phyloP scores from a whole-genome alignment of 1,140 invertebrate genomes.

The Aphidius ervi region DNA sequence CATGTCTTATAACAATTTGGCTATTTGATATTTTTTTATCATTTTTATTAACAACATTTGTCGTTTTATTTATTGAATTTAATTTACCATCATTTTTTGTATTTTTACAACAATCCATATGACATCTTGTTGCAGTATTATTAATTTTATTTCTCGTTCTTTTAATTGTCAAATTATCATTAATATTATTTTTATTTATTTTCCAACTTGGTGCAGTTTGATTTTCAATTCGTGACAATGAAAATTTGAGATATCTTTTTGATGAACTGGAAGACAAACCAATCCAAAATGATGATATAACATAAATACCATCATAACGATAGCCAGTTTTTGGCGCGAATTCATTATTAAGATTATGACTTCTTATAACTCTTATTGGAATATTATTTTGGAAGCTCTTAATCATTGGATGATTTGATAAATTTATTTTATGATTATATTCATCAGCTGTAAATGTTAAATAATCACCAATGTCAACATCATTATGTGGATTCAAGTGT shows the following conservation, averaged over 20 bases:
- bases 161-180: slow-evolving; percentile 6
- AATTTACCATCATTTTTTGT: slow-evolving; percentile 2
- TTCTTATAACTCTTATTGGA: slow-evolving; percentile 42
- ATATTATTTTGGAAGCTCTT: slow-evolving; percentile 42
- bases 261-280: slow-evolving; percentile 29
- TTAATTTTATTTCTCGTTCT: slow-evolving; percentile 11
- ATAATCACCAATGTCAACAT: slow-evolving; percentile 42
- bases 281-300: slow-evolving; percentile 41
- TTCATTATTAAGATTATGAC: slow-evolving; percentile 41
- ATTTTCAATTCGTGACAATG: slow-evolving; percentile 33
- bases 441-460: slow-evolving; percentile 43
- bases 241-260: slow-evolving; percentile 41
- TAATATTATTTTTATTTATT: not conserved
- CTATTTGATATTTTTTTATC: slow-evolving; percentile 23
- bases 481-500: slow-evolving; percentile 30
- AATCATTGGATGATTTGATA: slow-evolving; percentile 33
- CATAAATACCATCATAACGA: slow-evolving; percentile 47
- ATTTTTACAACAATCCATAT: slow-evolving; percentile 9
- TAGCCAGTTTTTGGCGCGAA: slow-evolving; percentile 47
- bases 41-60: not conserved
- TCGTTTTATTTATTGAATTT: not conserved
- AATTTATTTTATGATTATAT: slow-evolving; percentile 14
- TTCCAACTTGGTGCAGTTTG: slow-evolving; percentile 29
- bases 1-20: slow-evolving; percentile 38
- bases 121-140: slow-evolving; percentile 12